Evolutionary conservation across 2,888 invertebrate genomes (phyloP).

Genomic region (Liodrosophila aerea): DNA sequence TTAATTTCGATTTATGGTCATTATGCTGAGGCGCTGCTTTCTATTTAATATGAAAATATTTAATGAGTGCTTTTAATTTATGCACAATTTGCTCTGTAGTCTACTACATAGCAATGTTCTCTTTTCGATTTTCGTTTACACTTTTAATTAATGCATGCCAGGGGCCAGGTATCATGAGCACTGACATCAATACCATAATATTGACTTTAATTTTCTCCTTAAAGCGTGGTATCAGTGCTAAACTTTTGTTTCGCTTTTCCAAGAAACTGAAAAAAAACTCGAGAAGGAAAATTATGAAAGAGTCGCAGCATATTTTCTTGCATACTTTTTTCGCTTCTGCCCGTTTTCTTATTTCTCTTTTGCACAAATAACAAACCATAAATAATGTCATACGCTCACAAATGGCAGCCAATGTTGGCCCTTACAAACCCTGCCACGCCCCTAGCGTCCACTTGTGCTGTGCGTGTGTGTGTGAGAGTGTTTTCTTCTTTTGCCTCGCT

Average conservation of each 20-base stretch:
- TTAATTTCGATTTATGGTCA: slow-evolving; percentile 78
- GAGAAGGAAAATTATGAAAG: slow-evolving; percentile 68
- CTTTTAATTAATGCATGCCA: slow-evolving; percentile 57
- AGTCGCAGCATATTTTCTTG: slow-evolving; percentile 75
- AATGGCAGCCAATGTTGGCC: slow-evolving; percentile 76
- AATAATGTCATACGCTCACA: slow-evolving; percentile 78
- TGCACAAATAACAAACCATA: slow-evolving; percentile 80
- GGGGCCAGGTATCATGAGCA: slow-evolving; percentile 3
- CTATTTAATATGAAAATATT: slow-evolving; percentile 61
- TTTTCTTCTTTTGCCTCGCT: slow-evolving; percentile 57
- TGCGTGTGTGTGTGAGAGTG: slow-evolving; percentile 15
- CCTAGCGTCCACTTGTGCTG: slow-evolving; percentile 36
- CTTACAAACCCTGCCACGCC: slow-evolving; percentile 50
- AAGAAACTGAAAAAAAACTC: slow-evolving; percentile 1
- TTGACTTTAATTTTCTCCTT: slow-evolving; percentile 54
- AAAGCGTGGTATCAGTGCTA: slow-evolving; percentile 38
- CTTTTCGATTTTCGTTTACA: slow-evolving; percentile 56
- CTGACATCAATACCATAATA: neutral
- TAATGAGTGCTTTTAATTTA: slow-evolving; percentile 71
- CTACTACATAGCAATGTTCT: slow-evolving; percentile 19
- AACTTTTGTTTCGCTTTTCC: slow-evolving; percentile 52
- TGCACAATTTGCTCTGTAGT: slow-evolving; percentile 54
- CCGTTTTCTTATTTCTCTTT: slow-evolving; percentile 15
- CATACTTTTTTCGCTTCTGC: slow-evolving; percentile 51
- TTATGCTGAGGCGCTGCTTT: slow-evolving; percentile 61